phyloP scores from a whole-genome alignment of 2,888 invertebrate genomes.

The Linnaemya tessellans region DNA sequence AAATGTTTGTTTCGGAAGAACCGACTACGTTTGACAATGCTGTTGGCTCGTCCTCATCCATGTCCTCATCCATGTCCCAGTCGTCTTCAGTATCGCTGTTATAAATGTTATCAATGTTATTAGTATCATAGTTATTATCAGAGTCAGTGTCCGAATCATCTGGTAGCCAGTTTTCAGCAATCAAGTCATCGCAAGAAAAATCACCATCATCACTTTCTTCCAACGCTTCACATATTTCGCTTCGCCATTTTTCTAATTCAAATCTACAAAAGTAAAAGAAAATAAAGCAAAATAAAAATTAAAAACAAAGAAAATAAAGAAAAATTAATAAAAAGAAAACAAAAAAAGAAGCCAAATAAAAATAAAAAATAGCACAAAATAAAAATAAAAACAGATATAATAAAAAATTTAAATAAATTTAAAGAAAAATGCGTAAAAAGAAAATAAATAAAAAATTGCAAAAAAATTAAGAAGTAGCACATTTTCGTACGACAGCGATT shows the following conservation, averaged over 20 bases:
- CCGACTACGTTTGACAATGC: conserved; percentile 27
- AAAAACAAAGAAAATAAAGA: background rate
- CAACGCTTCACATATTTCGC: conserved; percentile 16
- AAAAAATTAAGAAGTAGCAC: background rate
- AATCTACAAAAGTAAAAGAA: conserved; percentile 5
- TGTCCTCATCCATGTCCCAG: too few species aligned
- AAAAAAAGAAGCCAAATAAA: background rate
- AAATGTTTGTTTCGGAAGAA: conserved; percentile 49
- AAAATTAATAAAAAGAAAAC: conserved; percentile 1
- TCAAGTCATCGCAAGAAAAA: conserved; percentile 43
- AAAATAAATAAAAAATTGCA: background rate
- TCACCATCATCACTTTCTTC: conserved; percentile 37
- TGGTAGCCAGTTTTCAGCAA: conserved; percentile 29
- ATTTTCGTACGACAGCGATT: conserved; percentile 16
- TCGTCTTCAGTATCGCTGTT: conserved; percentile 9
- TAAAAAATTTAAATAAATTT: conserved; percentile 11
- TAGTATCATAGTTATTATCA: conserved; percentile 30
- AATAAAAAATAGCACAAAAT: conserved; percentile 9
- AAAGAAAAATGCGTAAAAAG: too few species aligned
- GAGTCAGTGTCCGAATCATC: conserved; percentile 35
- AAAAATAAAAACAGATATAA: conserved; percentile 21
- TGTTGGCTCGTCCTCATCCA: conserved; percentile 35
- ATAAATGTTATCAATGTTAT: conserved; percentile 8
- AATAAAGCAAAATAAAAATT: conserved; percentile 12
- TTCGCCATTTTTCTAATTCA: conserved; percentile 16